Conservation (phyloP, 1,140 invertebrate genomes). For the Meloidogyne chitwoodi region DNA sequence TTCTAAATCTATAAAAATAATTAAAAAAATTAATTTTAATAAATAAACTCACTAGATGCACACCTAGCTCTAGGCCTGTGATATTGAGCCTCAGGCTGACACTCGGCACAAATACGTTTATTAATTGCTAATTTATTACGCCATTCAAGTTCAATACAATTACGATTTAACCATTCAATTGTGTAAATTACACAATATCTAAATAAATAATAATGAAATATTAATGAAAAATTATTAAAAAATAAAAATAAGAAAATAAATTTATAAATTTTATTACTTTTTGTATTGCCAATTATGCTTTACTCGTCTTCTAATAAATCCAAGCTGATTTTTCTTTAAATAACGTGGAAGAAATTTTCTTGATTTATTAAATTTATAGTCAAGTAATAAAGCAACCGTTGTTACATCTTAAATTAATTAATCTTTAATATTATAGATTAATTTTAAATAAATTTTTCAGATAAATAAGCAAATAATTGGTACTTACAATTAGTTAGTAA, state of each 20-base stretch:
- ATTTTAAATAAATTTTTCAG: too few relatives aligned
- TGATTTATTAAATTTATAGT: conserved; percentile 1
- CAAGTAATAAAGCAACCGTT: conserved; percentile 7
- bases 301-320: not conserved
- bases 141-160: conserved; percentile 9
- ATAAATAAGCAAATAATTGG: too few relatives aligned
- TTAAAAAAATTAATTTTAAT: not conserved
- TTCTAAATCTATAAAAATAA: conserved; percentile 36
- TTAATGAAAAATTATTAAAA: too few relatives aligned
- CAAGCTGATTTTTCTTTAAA: not conserved
- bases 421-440: too few relatives aligned
- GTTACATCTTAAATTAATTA: not conserved
- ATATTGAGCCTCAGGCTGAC: conserved; percentile 17
- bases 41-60: conserved; percentile 5
- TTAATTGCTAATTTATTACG: not conserved
- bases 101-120: conserved; percentile 6
- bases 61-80: not conserved
- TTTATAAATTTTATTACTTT: not conserved
- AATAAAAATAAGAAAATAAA: not conserved
- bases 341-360: conserved; percentile 1
- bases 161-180: conserved; percentile 9
- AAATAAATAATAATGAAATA: not conserved
- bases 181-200: conserved; percentile 18
- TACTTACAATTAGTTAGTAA: too few relatives aligned
- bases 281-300: not conserved